These are phyloP conservation scores for Ptycholaimellus sp. DNA, from an alignment of 2,888 invertebrate genomes.

Conservation along the genomic window DNA sequence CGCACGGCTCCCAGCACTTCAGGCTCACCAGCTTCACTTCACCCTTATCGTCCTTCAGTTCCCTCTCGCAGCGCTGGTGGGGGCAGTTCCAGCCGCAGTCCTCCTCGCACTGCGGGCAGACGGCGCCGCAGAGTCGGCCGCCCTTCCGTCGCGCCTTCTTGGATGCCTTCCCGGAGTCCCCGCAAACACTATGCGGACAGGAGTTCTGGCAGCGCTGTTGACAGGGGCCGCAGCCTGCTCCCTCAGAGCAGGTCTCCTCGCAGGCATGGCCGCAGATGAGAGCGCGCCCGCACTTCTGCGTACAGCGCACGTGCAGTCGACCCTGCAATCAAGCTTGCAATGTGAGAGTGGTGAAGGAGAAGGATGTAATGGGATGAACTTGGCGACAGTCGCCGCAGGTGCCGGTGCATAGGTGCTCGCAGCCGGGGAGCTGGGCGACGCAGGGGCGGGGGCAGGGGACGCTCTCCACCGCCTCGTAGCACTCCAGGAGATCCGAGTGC, in stretches of 20 bases:
- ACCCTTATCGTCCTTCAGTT: constrained; percentile 7
- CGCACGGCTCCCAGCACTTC: constrained; percentile 25
- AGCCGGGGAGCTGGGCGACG: constrained; percentile 11
- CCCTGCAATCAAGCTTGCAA: constrained; percentile 13
- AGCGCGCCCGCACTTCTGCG: constrained; percentile 34
- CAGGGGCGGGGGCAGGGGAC: constrained; percentile 15
- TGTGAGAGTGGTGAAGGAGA: neutral
- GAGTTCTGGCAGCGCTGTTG: constrained; percentile 29
- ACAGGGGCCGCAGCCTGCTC: constrained; percentile 24
- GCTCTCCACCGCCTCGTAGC: constrained; percentile 4
- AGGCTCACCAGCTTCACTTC: constrained; percentile 18
- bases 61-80: constrained; percentile 25
- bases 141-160: neutral
- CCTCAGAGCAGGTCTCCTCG: constrained; percentile 14
- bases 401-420: constrained; percentile 23
- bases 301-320: constrained; percentile 38
- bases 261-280: constrained; percentile 40
- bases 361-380: constrained; percentile 22
- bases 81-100: constrained; percentile 25
- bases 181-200: constrained; percentile 35
- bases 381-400: constrained; percentile 24
- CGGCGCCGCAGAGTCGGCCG: constrained; percentile 13
- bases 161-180: neutral
- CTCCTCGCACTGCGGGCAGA: constrained; percentile 24
- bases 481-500: constrained; percentile 8